phyloP scores from a whole-genome alignment of 1,140 invertebrate species.

The Leptinotarsa undecemlineata region DNA sequence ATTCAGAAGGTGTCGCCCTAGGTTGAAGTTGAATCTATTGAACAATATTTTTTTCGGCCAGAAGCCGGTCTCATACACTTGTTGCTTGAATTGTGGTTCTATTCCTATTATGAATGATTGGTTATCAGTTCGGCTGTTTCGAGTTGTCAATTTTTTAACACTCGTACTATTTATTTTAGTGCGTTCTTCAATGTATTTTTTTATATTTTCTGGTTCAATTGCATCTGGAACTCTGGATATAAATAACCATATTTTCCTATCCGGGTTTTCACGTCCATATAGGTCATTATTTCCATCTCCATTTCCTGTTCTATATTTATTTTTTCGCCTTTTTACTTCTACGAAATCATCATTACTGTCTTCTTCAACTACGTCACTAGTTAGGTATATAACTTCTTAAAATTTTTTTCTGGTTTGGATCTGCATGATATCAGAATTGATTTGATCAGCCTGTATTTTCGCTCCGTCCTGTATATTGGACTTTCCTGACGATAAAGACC shows the following conservation, averaged over 20 bases:
- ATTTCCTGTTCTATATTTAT: not conserved
- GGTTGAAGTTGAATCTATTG: slow-evolving; percentile 11
- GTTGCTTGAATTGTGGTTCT: slow-evolving; percentile 11
- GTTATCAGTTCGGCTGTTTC: slow-evolving; percentile 2
- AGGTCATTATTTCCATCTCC: slow-evolving; percentile 5
- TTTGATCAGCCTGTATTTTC: not conserved
- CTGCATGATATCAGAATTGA: slow-evolving; percentile 10
- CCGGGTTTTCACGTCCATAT: not conserved
- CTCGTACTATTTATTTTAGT: not conserved
- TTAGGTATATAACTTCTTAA: slow-evolving; percentile 7
- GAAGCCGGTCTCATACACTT: slow-evolving; percentile 8
- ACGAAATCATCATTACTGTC: not conserved
- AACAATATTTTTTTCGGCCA: slow-evolving; percentile 13
- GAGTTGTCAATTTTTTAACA: not conserved
- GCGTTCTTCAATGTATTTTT: slow-evolving; percentile 9
- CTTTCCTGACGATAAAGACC: not conserved
- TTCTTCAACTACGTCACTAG: not conserved
- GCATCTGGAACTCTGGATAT: slow-evolving; percentile 6
- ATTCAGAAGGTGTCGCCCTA: slow-evolving; percentile 14
- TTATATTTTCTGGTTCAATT: not conserved
- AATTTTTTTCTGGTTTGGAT: not conserved
- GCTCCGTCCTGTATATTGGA: slow-evolving; percentile 3
- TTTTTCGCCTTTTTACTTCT: slow-evolving; percentile 4
- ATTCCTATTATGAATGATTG: slow-evolving; percentile 13
- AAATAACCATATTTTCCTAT: slow-evolving; percentile 14